Conservation (phyloP, 2,888 invertebrate genomes). For the Biston stratarius region DNA sequence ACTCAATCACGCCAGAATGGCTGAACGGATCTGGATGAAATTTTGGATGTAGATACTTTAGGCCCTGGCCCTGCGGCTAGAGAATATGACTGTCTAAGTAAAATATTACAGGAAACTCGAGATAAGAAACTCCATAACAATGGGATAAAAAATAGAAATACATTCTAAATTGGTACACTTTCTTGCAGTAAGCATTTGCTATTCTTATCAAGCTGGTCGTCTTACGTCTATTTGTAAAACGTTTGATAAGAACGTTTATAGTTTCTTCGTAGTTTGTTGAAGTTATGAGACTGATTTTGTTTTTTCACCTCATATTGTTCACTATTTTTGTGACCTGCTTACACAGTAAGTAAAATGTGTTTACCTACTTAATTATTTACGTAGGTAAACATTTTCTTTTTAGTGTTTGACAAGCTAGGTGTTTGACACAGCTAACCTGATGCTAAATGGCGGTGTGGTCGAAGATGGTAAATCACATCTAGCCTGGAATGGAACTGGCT, state of each 20-base stretch:
- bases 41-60: no score
- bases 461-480: no score
- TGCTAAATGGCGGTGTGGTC: no score
- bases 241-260: neutral
- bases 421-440: no score
- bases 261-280: neutral
- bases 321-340: neutral
- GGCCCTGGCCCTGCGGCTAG: no score
- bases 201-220: neutral
- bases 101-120: neutral
- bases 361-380: neutral
- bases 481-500: no score
- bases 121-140: slow-evolving; percentile 1
- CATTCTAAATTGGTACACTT: no score
- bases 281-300: slow-evolving; percentile 26
- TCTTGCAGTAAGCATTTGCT: neutral
- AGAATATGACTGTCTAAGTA: no score
- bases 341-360: neutral
- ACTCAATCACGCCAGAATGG: no score
- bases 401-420: no score
- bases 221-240: neutral
- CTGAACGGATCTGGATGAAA: no score
- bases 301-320: slow-evolving; percentile 8
- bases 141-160: neutral
- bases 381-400: neutral